Evolutionary conservation across 1,140 invertebrate species (phyloP).

Genomic region (Homarus americanus): DNA sequence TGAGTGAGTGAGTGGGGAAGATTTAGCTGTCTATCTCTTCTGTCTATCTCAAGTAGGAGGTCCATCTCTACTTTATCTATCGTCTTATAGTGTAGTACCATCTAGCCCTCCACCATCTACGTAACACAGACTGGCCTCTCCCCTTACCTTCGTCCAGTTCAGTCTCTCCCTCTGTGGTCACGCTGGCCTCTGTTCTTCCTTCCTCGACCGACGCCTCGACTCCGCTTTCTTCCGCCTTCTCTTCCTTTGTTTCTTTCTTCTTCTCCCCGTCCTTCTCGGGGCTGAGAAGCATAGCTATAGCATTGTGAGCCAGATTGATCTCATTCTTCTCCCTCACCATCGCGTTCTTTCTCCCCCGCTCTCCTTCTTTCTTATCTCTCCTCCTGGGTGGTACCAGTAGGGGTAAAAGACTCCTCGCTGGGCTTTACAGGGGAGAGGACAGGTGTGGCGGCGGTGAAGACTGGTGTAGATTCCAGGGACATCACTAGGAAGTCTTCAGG

Average conservation of each 20-base stretch:
- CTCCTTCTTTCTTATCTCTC: not conserved
- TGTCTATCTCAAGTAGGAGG: too few relatives aligned
- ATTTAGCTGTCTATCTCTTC: too few relatives aligned
- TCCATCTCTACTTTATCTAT: too few relatives aligned
- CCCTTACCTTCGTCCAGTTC: not conserved
- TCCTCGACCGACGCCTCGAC: too few relatives aligned
- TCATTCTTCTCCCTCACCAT: slow-evolving; percentile 35
- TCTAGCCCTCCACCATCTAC: too few relatives aligned
- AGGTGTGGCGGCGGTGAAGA: not conserved
- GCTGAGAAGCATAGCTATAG: not conserved
- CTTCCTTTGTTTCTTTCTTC: not conserved
- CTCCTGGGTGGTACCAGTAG: not conserved
- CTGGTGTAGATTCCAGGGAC: not conserved
- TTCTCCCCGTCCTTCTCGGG: not conserved
- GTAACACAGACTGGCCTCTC: too few relatives aligned
- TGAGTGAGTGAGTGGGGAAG: too few relatives aligned
- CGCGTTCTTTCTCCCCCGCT: not conserved
- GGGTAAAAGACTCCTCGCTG: not conserved
- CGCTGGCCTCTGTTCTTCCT: not conserved
- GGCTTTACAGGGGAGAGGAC: not conserved
- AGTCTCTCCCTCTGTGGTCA: not conserved
- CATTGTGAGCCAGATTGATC: slow-evolving; percentile 18
- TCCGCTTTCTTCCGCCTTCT: not conserved
- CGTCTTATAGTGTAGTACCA: too few relatives aligned
- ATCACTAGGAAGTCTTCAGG: not conserved